Evolutionary conservation across 2,797 vertebrate genomes (phyloP), one percentile per base, ranked within the genome.

Genomic region (Peromyscus nudipes): DNA sequence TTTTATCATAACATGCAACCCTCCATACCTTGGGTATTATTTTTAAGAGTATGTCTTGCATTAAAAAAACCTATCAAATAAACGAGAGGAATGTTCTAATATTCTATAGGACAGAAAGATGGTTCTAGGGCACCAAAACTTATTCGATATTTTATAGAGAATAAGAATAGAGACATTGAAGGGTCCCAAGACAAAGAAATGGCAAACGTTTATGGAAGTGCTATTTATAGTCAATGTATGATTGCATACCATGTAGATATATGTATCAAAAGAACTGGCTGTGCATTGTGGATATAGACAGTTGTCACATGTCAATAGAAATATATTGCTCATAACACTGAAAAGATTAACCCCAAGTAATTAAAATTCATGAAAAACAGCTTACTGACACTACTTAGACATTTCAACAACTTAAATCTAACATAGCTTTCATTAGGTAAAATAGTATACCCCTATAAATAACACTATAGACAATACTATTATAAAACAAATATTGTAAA

Each of bases 371-470:
- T 21, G 16, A 49, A 90, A 97, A 95, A 92, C 37, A 8, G 2
- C 8, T 82, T 31, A 55, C 3, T 77, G 57, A 16, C 29, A 94
- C 29, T 67, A 49, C 40, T 81, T 73, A 82, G 79, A 49, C 77
- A 80, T 52, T 94, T 97, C 94, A 93, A 92, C 4, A 96, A 89
- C 46, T 34, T 92, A 92, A 92, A 92, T 91, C 13, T 81, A 93
- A 94, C 31, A 84, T 80, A 92, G 27, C 4, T 93, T 92, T 96
- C n/a, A 77, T 57, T 83, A 88, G 31, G 27, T 49, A 55, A 95
- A 86, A 83, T 49, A 65, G 19, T 40, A 34, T 27, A 19, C 3
- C 40, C 19, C 27, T 80, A 57, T 92, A 85, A 75, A 37, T n/a
- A 89, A 69, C 23, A 95, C 55, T 88, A 67, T 1, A 14, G 29